Base-by-base conservation (phyloP, 2,888 invertebrate species). In the Listrodromus nycthemerus region DNA sequence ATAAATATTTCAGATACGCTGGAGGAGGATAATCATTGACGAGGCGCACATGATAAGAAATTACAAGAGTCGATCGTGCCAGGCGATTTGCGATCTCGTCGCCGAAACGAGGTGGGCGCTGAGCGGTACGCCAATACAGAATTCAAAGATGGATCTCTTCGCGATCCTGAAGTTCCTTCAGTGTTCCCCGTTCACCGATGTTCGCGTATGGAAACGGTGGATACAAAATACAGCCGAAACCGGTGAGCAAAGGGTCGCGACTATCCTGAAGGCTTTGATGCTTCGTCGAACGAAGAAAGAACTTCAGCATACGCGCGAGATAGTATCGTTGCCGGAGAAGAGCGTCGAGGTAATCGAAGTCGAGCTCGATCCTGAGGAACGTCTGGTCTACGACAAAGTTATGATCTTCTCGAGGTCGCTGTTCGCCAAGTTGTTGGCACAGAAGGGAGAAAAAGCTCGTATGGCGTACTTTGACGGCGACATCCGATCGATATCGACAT, bases 51-150 rank as follows among this genome's bases (percentile, higher is more conserved):
- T 96, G 52, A 97, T 99, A 8, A 96, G 98, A 87, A 99, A 99
- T 94, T 95, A 97, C 92, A 98, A 98, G 93, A 95, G 97, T 10
- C 95, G 95, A 86, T 96, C 96, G 0, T 96, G 97, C 0, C 91
- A 94, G 83, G 96, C 97, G 0, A 96, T 96, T 7, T 96, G 96
- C 91, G 93, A 94, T 2, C 93, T 98, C 65, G 88, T 92, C 0
- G 96, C 95, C 0, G 61, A 63, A 0, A 7, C 94, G 94, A 95
- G 98, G 13, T 98, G 98, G 98, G 96, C 96, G 0, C 95, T 99
- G 27, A 98, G 99, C 0, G 99, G 99, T 30, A 99, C 99, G 0
- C 99, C 99, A 0, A 96, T 99, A 58, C 99, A 99, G 91, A 99
- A 99, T 93, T 97, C 98, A 92, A 97, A 98, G 91, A 93, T 97